Evolutionary conservation across 2,888 invertebrate species (phyloP), one percentile per base, ranked within the genome.

Genomic region (Ophion costatus): DNA sequence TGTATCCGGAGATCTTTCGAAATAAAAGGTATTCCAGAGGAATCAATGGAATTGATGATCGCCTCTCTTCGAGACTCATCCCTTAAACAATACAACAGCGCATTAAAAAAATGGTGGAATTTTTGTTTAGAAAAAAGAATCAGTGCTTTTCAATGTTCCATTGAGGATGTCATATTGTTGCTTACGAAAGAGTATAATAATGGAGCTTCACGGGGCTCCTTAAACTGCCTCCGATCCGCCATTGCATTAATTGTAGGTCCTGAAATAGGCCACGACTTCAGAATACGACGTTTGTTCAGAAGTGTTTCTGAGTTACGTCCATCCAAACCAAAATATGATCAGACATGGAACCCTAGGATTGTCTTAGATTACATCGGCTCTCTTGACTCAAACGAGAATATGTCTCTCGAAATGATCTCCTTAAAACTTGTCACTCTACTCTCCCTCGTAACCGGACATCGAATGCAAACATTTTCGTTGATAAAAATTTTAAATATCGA

Each of bases 1-100:
- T 33, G 81, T 86, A 70, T 87, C 82, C 66, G 80, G 85, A 33
- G 70, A 59, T 63, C 86, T 1, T 83, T 69, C 61, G 33, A 22
- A 56, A 10, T 38, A 2, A 86, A 59, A 22, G 17, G 5, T 0
- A 78, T 87, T 0, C 83, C 81, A 1, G 14, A 61, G 24, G 61
- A 61, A 22, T 61, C 61, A 22, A 61, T 61, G 20, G 61, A 61
- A 0, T 3, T 61, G 10, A 61, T 61, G 56, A 76, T 66, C 33
- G 56, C 33, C 51, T 66, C 75, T 11, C 63, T 75, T 56, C 75
- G 75, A 56, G 64, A 77, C 14, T 77, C 77, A 24, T 57, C 33
- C 42, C 29, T 29, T 29, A 29, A 29, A 3, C 29, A 29, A 29
- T 29, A 29, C 29, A 29, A 29, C 1, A 29, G 29, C 29, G 29